Percentiles rank a stretch among this genome's conserved stretches.
phyloP scores from a whole-genome alignment of 2,113 vertebrate genomes.

The Tupaia chinensis region DNA sequence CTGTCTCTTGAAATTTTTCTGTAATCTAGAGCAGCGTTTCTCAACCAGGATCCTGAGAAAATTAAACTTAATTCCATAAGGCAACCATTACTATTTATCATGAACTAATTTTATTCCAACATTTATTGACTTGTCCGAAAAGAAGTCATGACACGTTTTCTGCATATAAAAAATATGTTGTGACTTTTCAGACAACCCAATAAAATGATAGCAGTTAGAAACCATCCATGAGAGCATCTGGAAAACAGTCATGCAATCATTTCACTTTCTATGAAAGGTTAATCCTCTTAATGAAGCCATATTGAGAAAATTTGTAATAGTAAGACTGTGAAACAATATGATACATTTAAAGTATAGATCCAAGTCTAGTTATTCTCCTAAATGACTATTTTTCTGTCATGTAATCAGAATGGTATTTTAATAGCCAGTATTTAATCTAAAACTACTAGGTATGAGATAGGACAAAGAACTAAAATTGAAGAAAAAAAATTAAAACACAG shows the following conservation, averaged over 20 bases:
- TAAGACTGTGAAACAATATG: background rate
- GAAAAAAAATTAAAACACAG: rapidly evolving
- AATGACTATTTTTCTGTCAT: background rate
- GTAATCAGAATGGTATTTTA: background rate
- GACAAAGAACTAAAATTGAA: background rate
- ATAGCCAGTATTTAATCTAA: background rate
- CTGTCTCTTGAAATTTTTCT: background rate
- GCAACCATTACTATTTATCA: background rate
- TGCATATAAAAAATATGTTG: no score
- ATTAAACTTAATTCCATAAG: background rate
- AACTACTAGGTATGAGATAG: background rate
- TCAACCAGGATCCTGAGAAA: background rate
- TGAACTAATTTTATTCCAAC: background rate
- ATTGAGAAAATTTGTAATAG: background rate
- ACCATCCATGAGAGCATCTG: background rate
- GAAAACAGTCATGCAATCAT: background rate
- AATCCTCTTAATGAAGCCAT: background rate
- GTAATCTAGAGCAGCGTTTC: background rate
- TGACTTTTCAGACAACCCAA: no score
- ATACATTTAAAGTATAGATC: background rate
- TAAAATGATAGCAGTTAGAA: background rate
- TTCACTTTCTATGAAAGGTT: background rate
- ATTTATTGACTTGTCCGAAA: no score
- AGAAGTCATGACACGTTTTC: no score
- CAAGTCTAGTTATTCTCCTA: background rate